Evolutionary conservation across 2,888 invertebrate genomes (phyloP).

Genomic region (Acleris emargana): DNA sequence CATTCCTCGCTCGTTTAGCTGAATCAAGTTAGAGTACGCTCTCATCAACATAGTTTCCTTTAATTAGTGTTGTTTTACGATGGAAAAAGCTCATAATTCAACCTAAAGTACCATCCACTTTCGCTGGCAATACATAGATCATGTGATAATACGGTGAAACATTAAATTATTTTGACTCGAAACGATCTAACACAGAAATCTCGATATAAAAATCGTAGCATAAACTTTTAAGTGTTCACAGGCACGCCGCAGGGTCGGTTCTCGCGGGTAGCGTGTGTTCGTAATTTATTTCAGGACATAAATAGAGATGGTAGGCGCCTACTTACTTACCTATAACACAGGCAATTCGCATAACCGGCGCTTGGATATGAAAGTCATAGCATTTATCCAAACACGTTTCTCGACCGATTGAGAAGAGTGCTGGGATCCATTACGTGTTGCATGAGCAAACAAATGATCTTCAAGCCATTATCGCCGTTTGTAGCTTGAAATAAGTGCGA

Average conservation of each 20-base stretch:
- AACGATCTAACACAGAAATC: neutral
- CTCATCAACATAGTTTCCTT: no score
- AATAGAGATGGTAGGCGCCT: conserved; percentile 35
- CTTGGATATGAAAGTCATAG: conserved; percentile 73
- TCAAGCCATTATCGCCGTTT: conserved; percentile 59
- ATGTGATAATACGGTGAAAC: neutral
- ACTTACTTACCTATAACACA: conserved; percentile 35
- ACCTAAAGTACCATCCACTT: no score
- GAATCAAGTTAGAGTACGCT: no score
- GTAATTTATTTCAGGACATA: conserved; percentile 36
- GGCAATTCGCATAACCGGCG: conserved; percentile 37
- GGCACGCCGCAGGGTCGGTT: conserved; percentile 30
- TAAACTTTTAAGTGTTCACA: conserved; percentile 23
- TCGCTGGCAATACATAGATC: no score
- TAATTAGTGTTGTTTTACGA: no score
- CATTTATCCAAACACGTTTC: conserved; percentile 76
- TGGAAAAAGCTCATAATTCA: no score
- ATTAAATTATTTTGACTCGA: neutral
- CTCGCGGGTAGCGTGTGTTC: conserved; percentile 31
- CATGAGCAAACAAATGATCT: conserved; percentile 63
- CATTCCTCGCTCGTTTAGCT: no score
- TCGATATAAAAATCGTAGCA: conserved; percentile 15
- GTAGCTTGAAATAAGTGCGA: conserved; percentile 49
- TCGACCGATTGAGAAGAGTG: conserved; percentile 74
- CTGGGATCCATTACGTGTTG: conserved; percentile 71